These are phyloP conservation scores for Cygnus atratus DNA, from an alignment of 2,113 vertebrate genomes.

Conservation along the genomic window DNA sequence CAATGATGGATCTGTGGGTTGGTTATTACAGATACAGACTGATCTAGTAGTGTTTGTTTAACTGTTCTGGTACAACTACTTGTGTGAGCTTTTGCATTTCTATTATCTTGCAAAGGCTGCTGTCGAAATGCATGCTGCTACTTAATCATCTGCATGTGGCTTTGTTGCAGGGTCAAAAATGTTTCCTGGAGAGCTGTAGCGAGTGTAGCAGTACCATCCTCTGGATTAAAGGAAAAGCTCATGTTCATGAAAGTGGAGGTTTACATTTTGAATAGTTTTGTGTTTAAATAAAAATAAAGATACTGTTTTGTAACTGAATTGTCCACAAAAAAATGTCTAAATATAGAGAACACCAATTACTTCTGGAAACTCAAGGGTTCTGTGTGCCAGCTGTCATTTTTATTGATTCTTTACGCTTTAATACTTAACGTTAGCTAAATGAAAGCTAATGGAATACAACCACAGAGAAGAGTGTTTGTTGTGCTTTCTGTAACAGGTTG, in stretches of 20 bases:
- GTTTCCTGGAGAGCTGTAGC: neutral
- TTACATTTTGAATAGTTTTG: neutral
- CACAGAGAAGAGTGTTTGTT: neutral
- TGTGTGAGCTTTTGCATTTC: neutral
- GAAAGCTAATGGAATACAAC: neutral
- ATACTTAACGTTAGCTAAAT: neutral
- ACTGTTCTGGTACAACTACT: neutral
- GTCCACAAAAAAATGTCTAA: neutral
- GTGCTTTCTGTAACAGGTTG: neutral
- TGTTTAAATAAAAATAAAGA: neutral
- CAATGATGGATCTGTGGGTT: neutral
- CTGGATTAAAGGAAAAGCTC: neutral
- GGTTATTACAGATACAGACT: neutral
- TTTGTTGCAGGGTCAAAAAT: neutral
- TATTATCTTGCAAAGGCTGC: neutral
- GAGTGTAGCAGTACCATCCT: neutral
- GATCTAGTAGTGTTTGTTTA: neutral
- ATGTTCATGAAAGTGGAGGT: neutral
- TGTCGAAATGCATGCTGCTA: neutral
- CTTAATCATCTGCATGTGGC: neutral
- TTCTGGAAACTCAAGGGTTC: neutral
- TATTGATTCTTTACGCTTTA: neutral
- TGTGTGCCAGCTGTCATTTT: neutral
- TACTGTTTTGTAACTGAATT: constrained; percentile 13
- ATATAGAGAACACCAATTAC: neutral